Conservation (phyloP, 1,140 invertebrate species). For the Zelostemma sp. region DNA sequence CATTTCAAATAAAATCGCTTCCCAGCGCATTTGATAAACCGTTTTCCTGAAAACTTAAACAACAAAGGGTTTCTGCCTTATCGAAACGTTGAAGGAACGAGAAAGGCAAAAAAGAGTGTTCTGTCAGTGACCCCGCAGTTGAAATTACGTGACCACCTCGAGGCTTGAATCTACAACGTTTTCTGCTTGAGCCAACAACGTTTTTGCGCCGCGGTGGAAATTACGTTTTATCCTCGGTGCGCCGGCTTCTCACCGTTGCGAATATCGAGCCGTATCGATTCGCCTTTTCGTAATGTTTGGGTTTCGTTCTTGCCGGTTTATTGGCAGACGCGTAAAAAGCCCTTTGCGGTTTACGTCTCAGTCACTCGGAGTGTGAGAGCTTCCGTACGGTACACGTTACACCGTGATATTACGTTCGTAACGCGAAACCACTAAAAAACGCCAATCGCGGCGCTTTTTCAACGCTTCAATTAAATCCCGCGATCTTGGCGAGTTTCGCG, state of each 20-base stretch:
- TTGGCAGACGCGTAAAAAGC: slow-evolving; percentile 32
- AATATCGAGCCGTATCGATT: slow-evolving; percentile 12
- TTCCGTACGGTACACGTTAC: slow-evolving; percentile 6
- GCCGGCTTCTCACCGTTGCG: slow-evolving; percentile 32
- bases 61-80: too few species aligned
- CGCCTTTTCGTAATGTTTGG: slow-evolving; percentile 19
- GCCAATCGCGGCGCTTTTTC: slow-evolving; percentile 1
- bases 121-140: slow-evolving; percentile 11
- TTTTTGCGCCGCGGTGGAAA: slow-evolving; percentile 38
- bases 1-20: too few species aligned
- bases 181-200: slow-evolving; percentile 28
- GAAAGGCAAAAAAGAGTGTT: not conserved
- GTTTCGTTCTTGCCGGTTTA: slow-evolving; percentile 36
- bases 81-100: not conserved
- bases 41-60: not conserved
- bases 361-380: slow-evolving; percentile 23
- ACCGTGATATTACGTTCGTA: slow-evolving; percentile 1
- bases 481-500: too few species aligned
- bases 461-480: too few species aligned
- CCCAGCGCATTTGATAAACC: too few species aligned
- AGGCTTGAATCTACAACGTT: slow-evolving; percentile 42
- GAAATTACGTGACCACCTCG: slow-evolving; percentile 30
- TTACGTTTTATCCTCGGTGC: slow-evolving; percentile 45
- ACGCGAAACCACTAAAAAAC: not conserved
- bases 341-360: slow-evolving; percentile 18